Evolutionary conservation across 2,888 invertebrate species (phyloP), one percentile per base, ranked within the genome.

Genomic region (Platypus cylindrus): DNA sequence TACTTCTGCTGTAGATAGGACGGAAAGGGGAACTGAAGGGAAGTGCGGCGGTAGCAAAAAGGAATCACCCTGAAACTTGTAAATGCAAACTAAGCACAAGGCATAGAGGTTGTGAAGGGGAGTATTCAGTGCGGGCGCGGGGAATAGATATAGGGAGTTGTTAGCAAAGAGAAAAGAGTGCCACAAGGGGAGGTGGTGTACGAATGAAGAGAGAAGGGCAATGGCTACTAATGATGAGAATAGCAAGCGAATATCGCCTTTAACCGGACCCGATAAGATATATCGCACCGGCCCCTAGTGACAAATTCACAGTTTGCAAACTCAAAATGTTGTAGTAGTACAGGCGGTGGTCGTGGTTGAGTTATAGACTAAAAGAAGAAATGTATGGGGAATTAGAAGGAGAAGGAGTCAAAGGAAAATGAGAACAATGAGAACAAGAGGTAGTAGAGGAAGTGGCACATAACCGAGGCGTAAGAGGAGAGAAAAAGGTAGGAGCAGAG

Each of bases 61-160:
- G 48, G 45, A 49, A 46, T 48, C 53, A 48, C 50, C 49, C 53
- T 53, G 55, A 50, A 58, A 60, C 59, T 62, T 62, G 62, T 60
- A 60, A 62, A 61, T 61, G 62, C 62, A 61, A 62, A 62, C 61
- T 62, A 62, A 62, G 62, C 60, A 58, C 54, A 58, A 56, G 59
- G 55, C 56, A 56, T 52, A 55, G 53, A 55, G 51, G 56, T 51
- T 51, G 52, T 52, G 55, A 55, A n/a, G n/a, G n/a, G n/a, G n/a
- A n/a, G n/a, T n/a, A n/a, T n/a, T n/a, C n/a, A n/a, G 27, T 5
- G 14, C 3, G 27, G 27, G 4, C n/a, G n/a, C n/a, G n/a, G n/a
- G n/a, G n/a, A n/a, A n/a, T n/a, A n/a, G n/a, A n/a, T n/a, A n/a
- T n/a, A n/a, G n/a, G n/a, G n/a, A n/a, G n/a, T n/a, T n/a, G n/a